Conservation (phyloP, 2,888 invertebrate genomes). For the Acholoe squamosa region DNA sequence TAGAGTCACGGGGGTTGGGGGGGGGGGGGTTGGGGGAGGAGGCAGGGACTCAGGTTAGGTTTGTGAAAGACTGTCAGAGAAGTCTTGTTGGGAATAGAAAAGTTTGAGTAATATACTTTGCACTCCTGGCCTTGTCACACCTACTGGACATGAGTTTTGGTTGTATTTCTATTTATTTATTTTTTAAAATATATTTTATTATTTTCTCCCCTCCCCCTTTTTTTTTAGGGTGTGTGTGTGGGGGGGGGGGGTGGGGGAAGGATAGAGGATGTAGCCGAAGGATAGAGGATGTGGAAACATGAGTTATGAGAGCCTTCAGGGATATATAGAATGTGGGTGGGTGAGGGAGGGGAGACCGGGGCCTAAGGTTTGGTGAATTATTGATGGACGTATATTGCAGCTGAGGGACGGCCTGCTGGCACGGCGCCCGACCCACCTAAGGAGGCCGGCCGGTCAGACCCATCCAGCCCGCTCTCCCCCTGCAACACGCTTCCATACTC, state of each 20-base stretch:
- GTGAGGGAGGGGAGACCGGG: neutral
- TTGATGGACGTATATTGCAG: slow-evolving; percentile 41
- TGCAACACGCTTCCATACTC: neutral
- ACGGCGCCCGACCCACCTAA: neutral
- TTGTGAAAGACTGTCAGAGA: too few relatives aligned
- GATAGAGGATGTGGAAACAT: neutral
- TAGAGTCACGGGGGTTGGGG: neutral
- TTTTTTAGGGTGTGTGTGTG: too few relatives aligned
- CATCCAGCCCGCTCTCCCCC: neutral
- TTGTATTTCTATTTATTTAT: too few relatives aligned
- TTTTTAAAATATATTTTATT: too few relatives aligned
- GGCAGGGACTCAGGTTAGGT: too few relatives aligned
- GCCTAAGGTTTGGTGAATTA: slow-evolving; percentile 27
- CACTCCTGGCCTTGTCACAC: too few relatives aligned
- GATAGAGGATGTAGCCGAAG: neutral
- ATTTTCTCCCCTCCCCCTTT: too few relatives aligned
- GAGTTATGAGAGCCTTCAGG: neutral
- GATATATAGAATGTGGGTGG: too few relatives aligned
- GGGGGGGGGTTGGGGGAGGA: neutral
- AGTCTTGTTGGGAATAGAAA: too few relatives aligned
- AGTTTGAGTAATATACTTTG: too few relatives aligned
- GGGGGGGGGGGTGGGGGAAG: slow-evolving; percentile 22
- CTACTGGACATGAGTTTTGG: too few relatives aligned
- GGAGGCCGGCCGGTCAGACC: neutral
- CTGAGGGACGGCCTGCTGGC: neutral